These are phyloP conservation scores for Sanderia malayensis DNA, from an alignment of 30 jellyfish, hydroid and myxozoan species.

Conservation along the genomic window DNA sequence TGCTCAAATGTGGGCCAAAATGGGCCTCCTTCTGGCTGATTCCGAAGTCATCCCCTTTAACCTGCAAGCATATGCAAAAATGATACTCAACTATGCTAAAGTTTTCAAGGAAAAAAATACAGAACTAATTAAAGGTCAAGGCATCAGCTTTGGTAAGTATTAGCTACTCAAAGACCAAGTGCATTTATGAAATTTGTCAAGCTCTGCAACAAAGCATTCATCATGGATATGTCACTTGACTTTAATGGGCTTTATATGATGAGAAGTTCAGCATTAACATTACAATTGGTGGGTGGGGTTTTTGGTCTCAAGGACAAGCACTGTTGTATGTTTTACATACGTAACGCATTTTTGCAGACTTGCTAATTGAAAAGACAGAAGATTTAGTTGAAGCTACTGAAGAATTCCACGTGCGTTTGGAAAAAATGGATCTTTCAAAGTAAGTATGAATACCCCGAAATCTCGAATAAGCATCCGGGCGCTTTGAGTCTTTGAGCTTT, in stretches of 20 bases:
- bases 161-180: not conserved
- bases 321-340: no score
- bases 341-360: slow-evolving; percentile 17
- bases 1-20: slow-evolving; percentile 78
- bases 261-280: no score
- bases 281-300: not conserved
- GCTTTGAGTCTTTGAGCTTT: no score
- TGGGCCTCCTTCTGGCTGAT: slow-evolving; percentile 72
- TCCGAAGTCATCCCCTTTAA: slow-evolving; percentile 61
- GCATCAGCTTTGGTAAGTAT: slow-evolving; percentile 34
- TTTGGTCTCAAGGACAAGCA: not conserved
- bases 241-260: no score
- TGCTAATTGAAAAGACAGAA: slow-evolving; percentile 14
- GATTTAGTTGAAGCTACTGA: slow-evolving; percentile 33
- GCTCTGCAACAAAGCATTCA: no score
- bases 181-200: not conserved
- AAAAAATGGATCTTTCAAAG: slow-evolving; percentile 25
- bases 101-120: slow-evolving; percentile 15
- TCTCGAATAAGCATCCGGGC: not conserved
- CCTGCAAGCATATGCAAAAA: slow-evolving; percentile 44
- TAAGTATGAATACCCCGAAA: not conserved
- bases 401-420: slow-evolving; percentile 40
- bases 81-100: slow-evolving; percentile 17
- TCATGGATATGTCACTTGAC: no score
- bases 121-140: slow-evolving; percentile 27